Percentiles rank a stretch among this genome's conserved stretches.
Conservation (phyloP, 1,140 invertebrate species). For the Globodera rostochiensis region DNA sequence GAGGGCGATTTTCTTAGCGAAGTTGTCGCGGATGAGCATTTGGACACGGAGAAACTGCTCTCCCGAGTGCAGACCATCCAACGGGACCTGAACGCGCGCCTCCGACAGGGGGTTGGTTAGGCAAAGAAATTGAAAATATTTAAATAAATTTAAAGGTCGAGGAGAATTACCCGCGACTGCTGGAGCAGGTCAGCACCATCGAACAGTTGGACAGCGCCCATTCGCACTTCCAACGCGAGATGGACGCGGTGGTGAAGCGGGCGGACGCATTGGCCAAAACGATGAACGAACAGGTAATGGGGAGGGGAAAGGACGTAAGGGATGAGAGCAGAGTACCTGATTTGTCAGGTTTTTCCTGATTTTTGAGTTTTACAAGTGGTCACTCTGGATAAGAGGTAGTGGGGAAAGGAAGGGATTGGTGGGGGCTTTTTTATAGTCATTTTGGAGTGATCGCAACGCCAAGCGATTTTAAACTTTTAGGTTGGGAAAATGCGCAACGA, state of each 20-base stretch:
- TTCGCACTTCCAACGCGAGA: constrained; percentile 33
- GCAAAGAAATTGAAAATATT: neutral
- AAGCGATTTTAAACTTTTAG: neutral
- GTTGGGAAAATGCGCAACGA: constrained; percentile 29
- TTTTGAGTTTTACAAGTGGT: neutral
- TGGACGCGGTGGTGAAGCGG: constrained; percentile 43
- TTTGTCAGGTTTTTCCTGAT: too few species aligned
- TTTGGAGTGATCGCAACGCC: neutral
- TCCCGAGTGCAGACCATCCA: constrained; percentile 48
- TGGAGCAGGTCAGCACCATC: constrained; percentile 62
- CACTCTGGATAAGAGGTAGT: neutral
- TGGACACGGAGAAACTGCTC: constrained; percentile 45
- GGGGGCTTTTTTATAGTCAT: too few species aligned
- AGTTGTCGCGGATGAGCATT: constrained; percentile 45
- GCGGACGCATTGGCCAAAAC: constrained; percentile 38
- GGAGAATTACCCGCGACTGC: constrained; percentile 60
- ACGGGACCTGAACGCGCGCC: constrained; percentile 43
- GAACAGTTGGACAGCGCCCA: constrained; percentile 51
- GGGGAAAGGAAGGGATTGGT: neutral
- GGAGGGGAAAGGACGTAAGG: neutral
- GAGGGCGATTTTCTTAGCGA: constrained; percentile 56
- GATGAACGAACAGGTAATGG: constrained; percentile 10
- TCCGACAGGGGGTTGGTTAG: constrained; percentile 46
- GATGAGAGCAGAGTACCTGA: neutral
- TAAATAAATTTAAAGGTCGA: constrained; percentile 52